phyloP scores from a whole-genome alignment of 1,140 invertebrate species.

The Bilobella aurantiaca region DNA sequence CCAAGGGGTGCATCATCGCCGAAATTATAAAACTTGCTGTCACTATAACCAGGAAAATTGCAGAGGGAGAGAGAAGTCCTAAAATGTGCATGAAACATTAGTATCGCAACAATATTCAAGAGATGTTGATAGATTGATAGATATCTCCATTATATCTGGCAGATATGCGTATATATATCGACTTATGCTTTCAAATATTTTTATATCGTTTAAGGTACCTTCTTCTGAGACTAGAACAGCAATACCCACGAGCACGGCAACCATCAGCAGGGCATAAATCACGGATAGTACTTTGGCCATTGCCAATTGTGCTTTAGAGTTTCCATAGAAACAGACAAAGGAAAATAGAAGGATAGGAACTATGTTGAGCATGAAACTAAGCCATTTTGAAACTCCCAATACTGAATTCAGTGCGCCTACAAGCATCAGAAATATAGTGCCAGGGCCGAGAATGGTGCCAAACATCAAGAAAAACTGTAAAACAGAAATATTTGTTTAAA shows the following conservation, averaged over 20 bases:
- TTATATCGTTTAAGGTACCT: too few species aligned
- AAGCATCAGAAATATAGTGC: constrained; percentile 54
- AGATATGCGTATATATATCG: too few species aligned
- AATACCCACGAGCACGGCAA: constrained; percentile 80
- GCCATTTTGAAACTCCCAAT: constrained; percentile 46
- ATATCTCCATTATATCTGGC: too few species aligned
- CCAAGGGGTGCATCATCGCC: constrained; percentile 62
- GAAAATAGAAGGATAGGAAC: constrained; percentile 45
- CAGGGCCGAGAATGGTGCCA: constrained; percentile 48
- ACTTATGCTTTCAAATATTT: too few species aligned
- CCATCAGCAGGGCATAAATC: constrained; percentile 79
- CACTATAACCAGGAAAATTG: constrained; percentile 60
- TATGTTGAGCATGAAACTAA: constrained; percentile 43
- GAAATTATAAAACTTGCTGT: constrained; percentile 54
- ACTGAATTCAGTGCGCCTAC: constrained; percentile 49
- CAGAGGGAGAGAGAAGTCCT: constrained; percentile 63
- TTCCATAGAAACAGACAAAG: constrained; percentile 42
- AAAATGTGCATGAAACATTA: too few species aligned
- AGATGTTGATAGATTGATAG: too few species aligned
- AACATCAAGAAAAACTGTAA: constrained; percentile 40
- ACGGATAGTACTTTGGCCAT: constrained; percentile 63
- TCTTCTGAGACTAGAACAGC: constrained; percentile 66
- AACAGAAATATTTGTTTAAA: background rate
- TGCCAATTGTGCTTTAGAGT: constrained; percentile 45
- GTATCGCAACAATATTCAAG: too few species aligned